phyloP scores from a whole-genome alignment of 2,113 vertebrate genomes.

The Brachyistius frenatus region DNA sequence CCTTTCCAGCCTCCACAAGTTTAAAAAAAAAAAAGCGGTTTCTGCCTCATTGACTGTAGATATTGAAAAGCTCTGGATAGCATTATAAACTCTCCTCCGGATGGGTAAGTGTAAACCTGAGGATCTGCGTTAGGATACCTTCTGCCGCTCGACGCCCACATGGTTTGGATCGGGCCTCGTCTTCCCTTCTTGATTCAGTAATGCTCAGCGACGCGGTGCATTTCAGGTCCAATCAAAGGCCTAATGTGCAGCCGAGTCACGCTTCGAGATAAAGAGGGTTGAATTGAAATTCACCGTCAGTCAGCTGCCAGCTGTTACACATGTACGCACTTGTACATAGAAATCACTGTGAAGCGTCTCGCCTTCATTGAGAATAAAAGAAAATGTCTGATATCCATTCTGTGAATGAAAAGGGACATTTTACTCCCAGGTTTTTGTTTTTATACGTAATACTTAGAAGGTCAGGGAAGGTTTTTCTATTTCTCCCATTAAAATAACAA shows the following conservation, averaged over 20 bases:
- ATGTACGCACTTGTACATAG: constrained; percentile 10
- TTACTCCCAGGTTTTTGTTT: constrained; percentile 43
- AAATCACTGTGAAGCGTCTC: constrained; percentile 18
- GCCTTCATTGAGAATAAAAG: constrained; percentile 33
- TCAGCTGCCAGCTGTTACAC: background rate
- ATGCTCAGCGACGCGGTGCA: constrained; percentile 39
- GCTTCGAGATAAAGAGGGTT: constrained; percentile 40
- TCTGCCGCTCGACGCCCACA: constrained; percentile 56
- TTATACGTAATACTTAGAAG: constrained; percentile 43
- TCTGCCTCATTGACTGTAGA: constrained; percentile 46
- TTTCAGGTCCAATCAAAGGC: constrained; percentile 66
- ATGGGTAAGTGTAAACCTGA: constrained; percentile 59
- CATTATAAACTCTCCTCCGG: constrained; percentile 57
- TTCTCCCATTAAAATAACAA: background rate
- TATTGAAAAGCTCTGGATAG: constrained; percentile 57
- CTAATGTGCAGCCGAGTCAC: constrained; percentile 43
- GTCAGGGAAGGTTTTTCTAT: background rate
- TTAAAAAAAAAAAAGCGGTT: constrained; percentile 49
- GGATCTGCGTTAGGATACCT: constrained; percentile 59
- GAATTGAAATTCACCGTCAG: constrained; percentile 23
- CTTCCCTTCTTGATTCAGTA: constrained; percentile 54
- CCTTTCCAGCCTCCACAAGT: background rate
- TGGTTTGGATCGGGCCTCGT: constrained; percentile 76
- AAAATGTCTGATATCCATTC: constrained; percentile 80
- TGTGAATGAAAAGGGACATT: constrained; percentile 81